Conservation (phyloP, 2,113 vertebrate species). For the Clarias magur region DNA sequence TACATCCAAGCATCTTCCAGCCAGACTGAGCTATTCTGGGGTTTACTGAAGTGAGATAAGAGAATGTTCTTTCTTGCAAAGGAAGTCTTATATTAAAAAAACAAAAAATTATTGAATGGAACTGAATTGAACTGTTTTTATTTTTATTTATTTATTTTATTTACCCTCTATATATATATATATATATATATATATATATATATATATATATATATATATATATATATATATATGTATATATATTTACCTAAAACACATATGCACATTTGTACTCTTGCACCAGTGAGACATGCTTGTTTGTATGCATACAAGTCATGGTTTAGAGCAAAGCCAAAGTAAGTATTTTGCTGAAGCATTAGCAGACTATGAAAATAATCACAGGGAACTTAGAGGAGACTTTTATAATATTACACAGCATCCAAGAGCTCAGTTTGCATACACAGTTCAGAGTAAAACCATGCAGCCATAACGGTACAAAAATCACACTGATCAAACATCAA, state of each 20-base stretch:
- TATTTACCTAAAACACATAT: too few species aligned
- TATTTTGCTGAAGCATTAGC: neutral
- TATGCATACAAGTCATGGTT: neutral
- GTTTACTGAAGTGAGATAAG: conserved; percentile 15
- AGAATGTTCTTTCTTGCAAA: neutral
- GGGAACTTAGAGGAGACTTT: neutral
- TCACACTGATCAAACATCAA: neutral
- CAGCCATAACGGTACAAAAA: neutral
- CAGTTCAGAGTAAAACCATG: neutral
- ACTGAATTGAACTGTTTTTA: neutral
- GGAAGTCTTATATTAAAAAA: neutral
- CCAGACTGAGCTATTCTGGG: neutral
- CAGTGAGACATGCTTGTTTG: neutral
- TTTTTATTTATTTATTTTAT: neutral
- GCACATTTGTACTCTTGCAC: neutral
- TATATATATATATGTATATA: too few species aligned
- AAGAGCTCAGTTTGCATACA: neutral
- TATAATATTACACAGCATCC: neutral
- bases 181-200: too few species aligned
- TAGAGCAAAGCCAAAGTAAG: conserved; percentile 5
- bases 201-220: too few species aligned
- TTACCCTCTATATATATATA: too few species aligned
- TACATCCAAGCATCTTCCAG: neutral
- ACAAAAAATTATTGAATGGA: neutral
- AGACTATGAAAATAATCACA: conserved; percentile 12